phyloP scores from a whole-genome alignment of 1,140 invertebrate genomes.

The Drosophila bocqueti region DNA sequence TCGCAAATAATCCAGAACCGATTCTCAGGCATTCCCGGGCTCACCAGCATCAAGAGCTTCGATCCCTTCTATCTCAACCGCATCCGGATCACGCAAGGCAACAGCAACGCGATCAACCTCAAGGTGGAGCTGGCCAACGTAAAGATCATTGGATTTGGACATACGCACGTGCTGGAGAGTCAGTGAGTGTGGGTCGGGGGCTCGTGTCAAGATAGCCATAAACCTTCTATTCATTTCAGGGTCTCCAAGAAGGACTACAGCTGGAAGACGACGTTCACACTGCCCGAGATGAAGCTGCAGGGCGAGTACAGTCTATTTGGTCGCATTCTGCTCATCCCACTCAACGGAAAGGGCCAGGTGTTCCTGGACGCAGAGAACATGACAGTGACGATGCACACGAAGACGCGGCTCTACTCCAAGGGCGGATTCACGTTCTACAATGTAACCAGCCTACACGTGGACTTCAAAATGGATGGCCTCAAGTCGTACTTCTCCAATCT shows the following conservation, averaged over 20 bases:
- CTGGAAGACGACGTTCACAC: conserved; percentile 88
- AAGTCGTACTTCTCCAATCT: conserved; percentile 80
- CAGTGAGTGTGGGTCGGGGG: conserved; percentile 84
- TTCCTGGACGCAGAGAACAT: conserved; percentile 88
- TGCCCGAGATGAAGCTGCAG: conserved; percentile 89
- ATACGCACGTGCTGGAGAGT: conserved; percentile 88
- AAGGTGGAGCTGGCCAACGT: conserved; percentile 89
- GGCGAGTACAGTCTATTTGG: conserved; percentile 89
- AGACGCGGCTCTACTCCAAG: conserved; percentile 87
- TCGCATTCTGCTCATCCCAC: conserved; percentile 89
- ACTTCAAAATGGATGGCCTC: conserved; percentile 80
- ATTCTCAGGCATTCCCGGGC: conserved; percentile 78
- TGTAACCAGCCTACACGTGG: conserved; percentile 85
- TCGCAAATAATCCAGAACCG: not conserved
- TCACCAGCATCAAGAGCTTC: conserved; percentile 86
- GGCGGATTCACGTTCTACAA: conserved; percentile 88
- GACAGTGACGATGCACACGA: conserved; percentile 87
- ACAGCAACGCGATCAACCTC: conserved; percentile 88
- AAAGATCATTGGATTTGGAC: conserved; percentile 87
- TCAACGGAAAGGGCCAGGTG: conserved; percentile 89
- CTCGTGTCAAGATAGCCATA: not conserved
- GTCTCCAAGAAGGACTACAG: conserved; percentile 88
- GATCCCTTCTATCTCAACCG: conserved; percentile 89
- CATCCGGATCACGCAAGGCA: conserved; percentile 88
- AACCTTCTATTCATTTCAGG: conserved; percentile 64